These are phyloP conservation scores for Lerema accius DNA, from an alignment of 1,140 invertebrate species.

Conservation along the genomic window DNA sequence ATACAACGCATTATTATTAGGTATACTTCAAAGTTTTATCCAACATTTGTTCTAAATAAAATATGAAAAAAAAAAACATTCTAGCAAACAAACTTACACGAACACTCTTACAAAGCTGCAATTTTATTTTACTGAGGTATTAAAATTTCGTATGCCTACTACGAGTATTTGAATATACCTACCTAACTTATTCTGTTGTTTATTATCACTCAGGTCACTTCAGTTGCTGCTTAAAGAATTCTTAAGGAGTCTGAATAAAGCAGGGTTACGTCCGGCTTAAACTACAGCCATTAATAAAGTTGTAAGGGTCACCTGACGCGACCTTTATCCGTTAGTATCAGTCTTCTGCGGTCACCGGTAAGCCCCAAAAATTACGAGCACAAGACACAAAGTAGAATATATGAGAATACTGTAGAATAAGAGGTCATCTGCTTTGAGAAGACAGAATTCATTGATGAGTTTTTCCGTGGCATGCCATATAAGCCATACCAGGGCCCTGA, in stretches of 20 bases:
- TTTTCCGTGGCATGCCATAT: too few relatives aligned
- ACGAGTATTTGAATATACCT: too few relatives aligned
- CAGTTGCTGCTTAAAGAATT: slow-evolving; percentile 16
- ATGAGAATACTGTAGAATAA: slow-evolving; percentile 30
- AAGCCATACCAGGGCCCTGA: too few relatives aligned
- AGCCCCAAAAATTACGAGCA: slow-evolving; percentile 49
- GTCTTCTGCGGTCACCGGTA: slow-evolving; percentile 46
- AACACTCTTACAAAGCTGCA: too few relatives aligned
- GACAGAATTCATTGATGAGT: too few relatives aligned
- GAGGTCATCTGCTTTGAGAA: not conserved
- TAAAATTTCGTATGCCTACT: too few relatives aligned
- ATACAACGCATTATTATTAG: too few relatives aligned
- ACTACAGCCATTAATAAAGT: slow-evolving; percentile 49
- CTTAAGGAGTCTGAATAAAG: slow-evolving; percentile 7
- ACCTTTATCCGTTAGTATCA: slow-evolving; percentile 46
- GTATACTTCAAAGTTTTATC: too few relatives aligned
- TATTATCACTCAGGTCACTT: not conserved
- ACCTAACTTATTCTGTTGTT: not conserved
- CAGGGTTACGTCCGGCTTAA: slow-evolving; percentile 34
- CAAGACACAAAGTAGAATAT: slow-evolving; percentile 47
- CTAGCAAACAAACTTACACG: too few relatives aligned
- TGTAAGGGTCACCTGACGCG: slow-evolving; percentile 52
- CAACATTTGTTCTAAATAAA: too few relatives aligned
- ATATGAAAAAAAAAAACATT: too few relatives aligned
- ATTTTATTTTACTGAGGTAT: too few relatives aligned